Evolutionary conservation across 2,888 invertebrate species (phyloP).

Genomic region (Noctua janthina): DNA sequence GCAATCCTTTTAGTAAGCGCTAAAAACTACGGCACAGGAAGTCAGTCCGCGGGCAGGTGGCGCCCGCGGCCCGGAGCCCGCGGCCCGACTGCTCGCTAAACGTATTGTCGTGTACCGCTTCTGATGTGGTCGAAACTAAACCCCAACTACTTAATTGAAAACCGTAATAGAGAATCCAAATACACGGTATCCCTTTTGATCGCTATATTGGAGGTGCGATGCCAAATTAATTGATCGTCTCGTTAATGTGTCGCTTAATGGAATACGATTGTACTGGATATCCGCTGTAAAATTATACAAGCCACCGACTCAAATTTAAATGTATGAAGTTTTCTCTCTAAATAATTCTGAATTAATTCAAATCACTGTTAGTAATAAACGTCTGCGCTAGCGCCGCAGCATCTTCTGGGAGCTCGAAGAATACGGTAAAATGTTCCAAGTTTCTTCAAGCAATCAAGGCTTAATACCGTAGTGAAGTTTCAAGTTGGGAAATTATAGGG

Average conservation of each 20-base stretch:
- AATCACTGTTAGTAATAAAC: slow-evolving; percentile 87
- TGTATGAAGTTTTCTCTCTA: slow-evolving; percentile 71
- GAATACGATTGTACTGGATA: slow-evolving; percentile 71
- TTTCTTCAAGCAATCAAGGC: slow-evolving; percentile 90
- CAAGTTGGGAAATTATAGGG: slow-evolving; percentile 90
- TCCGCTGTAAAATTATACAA: slow-evolving; percentile 54
- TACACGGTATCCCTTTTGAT: slow-evolving; percentile 88
- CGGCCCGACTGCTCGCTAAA: slow-evolving; percentile 79
- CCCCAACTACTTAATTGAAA: slow-evolving; percentile 89
- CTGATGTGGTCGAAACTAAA: slow-evolving; percentile 85
- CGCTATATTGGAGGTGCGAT: slow-evolving; percentile 80
- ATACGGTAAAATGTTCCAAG: slow-evolving; percentile 90
- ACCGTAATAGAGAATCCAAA: slow-evolving; percentile 86
- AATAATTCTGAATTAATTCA: slow-evolving; percentile 85
- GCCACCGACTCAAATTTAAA: slow-evolving; percentile 62
- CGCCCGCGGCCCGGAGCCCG: slow-evolving; percentile 72
- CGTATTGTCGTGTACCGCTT: slow-evolving; percentile 88
- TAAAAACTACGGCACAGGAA: slow-evolving; percentile 85
- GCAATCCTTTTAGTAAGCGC: slow-evolving; percentile 88
- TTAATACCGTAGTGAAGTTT: slow-evolving; percentile 90
- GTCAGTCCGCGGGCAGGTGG: slow-evolving; percentile 81
- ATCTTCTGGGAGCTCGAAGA: slow-evolving; percentile 89
- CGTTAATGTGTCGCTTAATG: slow-evolving; percentile 74
- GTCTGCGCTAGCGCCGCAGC: slow-evolving; percentile 86
- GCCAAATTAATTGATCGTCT: slow-evolving; percentile 79